phyloP scores from a whole-genome alignment of 2,888 invertebrate species.

The Trissoscelio sp. region DNA sequence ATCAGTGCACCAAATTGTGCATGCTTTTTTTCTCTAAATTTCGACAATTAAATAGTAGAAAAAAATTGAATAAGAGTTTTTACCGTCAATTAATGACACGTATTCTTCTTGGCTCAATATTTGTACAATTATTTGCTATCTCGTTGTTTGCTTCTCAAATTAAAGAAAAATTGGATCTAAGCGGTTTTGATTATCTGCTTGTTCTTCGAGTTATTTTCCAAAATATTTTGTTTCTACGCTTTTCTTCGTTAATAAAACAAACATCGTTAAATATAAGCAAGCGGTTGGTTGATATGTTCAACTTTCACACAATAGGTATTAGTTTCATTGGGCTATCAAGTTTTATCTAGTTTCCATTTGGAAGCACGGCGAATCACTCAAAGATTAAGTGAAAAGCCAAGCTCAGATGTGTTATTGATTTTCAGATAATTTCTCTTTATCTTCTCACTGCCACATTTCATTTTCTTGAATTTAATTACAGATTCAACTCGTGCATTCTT shows the following conservation, averaged over 20 bases:
- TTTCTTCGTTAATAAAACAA: background rate
- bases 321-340: conserved; percentile 28
- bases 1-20: no score
- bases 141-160: no score
- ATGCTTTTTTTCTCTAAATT: no score
- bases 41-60: no score
- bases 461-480: background rate
- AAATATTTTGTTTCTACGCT: background rate
- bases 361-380: conserved; percentile 22
- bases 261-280: conserved; percentile 10
- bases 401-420: background rate
- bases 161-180: conserved; percentile 6
- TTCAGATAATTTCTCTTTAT: conserved; percentile 10
- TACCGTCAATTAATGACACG: no score
- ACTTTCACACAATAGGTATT: conserved; percentile 8
- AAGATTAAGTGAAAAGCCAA: conserved; percentile 21
- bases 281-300: background rate
- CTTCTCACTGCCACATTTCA: background rate
- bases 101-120: no score
- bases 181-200: background rate
- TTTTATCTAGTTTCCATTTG: conserved; percentile 28
- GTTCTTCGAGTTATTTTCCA: conserved; percentile 1
- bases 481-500: background rate
- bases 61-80: no score
- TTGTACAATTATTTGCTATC: no score